These are phyloP conservation scores for Diarsia dahlii DNA, from an alignment of 2,888 invertebrate species.

Conservation along the genomic window DNA sequence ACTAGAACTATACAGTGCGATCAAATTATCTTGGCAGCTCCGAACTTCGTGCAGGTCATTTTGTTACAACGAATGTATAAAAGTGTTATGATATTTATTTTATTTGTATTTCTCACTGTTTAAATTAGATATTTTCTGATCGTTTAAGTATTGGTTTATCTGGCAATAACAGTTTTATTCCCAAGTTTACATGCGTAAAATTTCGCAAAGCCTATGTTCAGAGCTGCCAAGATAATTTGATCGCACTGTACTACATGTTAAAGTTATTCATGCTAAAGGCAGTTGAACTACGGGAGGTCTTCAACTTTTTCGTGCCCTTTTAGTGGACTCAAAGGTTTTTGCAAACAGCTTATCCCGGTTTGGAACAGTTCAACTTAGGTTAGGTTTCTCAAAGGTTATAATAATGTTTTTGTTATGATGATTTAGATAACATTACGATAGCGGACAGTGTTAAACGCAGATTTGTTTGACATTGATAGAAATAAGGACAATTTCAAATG, in stretches of 20 bases:
- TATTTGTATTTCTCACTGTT: too few species aligned
- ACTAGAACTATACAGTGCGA: constrained; percentile 7
- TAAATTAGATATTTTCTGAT: too few species aligned
- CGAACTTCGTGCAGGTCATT: too few species aligned
- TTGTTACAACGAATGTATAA: too few species aligned
- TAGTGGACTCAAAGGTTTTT: constrained; percentile 3
- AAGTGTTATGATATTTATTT: too few species aligned
- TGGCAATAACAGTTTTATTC: too few species aligned
- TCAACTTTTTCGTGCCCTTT: constrained; percentile 35
- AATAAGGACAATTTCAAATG: constrained; percentile 12
- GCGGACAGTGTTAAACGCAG: neutral
- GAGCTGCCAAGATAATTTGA: too few species aligned
- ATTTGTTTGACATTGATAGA: constrained; percentile 8
- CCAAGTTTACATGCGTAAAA: too few species aligned
- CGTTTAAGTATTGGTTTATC: too few species aligned
- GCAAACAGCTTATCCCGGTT: neutral
- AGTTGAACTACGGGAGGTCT: constrained; percentile 41
- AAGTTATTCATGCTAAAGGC: constrained; percentile 19
- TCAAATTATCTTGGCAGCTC: too few species aligned
- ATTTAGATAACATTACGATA: neutral
- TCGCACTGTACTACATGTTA: too few species aligned
- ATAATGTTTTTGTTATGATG: neutral
- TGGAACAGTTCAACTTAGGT: constrained; percentile 3
- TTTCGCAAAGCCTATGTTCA: too few species aligned
- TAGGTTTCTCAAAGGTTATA: neutral